These are phyloP conservation scores for Tetranychus truncatus DNA, from an alignment of 2,888 invertebrate genomes.

Conservation along the genomic window DNA sequence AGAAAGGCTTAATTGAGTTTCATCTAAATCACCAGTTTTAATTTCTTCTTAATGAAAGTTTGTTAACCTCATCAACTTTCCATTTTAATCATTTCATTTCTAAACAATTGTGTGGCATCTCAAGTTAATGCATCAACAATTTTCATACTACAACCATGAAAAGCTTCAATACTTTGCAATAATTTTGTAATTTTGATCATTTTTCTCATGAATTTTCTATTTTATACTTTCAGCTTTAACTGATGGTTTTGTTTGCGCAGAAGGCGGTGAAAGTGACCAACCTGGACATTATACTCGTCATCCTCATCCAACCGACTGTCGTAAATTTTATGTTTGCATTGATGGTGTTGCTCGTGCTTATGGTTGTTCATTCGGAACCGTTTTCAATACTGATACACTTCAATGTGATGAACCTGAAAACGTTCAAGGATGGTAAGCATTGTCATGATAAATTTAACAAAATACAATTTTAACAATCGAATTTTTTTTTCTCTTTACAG, in stretches of 20 bases:
- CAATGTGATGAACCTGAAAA: conserved; percentile 88
- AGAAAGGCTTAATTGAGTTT: not conserved
- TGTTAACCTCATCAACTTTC: too few species aligned
- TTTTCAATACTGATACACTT: conserved; percentile 74
- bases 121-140: too few species aligned
- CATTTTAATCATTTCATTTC: too few species aligned
- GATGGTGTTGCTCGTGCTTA: conserved; percentile 78
- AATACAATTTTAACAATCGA: not conserved
- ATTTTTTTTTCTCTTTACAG: conserved; percentile 32
- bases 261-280: conserved; percentile 47
- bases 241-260: conserved; percentile 50
- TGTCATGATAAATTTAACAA: not conserved
- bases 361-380: conserved; percentile 78
- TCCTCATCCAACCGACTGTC: conserved; percentile 62
- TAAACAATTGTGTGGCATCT: too few species aligned
- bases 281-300: conserved; percentile 75
- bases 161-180: not conserved
- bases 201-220: not conserved
- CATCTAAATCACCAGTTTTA: too few species aligned
- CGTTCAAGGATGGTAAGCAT: conserved; percentile 58
- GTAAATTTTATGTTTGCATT: conserved; percentile 83
- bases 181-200: not conserved
- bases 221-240: conserved; percentile 54
- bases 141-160: too few species aligned
- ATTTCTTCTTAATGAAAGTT: too few species aligned